A percentile compares a stretch with the other conserved stretches of the same genome.
These are phyloP conservation scores for Virgularia gustaviana DNA, from an alignment of 92 coral and sea anemone genomes.

Conservation along the genomic window DNA sequence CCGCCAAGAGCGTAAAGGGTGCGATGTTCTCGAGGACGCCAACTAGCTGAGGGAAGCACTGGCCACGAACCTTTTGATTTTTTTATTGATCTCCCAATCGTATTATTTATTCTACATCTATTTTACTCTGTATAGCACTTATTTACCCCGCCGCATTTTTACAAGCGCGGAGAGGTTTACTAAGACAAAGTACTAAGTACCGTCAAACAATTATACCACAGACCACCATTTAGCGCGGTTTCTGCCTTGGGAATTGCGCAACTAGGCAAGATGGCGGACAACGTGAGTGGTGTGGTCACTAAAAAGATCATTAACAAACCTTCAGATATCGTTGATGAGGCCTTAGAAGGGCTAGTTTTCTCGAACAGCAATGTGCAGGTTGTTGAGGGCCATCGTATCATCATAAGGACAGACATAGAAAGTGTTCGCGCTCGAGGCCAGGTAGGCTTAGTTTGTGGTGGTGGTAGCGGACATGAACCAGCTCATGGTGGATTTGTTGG, in stretches of 20 bases:
- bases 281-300: constrained; percentile 4
- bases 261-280: constrained; percentile 59
- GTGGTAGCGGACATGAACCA: constrained; percentile 99
- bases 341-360: constrained; percentile 78
- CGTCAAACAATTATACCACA: too few relatives aligned
- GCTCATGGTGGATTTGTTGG: constrained; percentile 93
- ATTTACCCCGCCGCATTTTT: too few relatives aligned
- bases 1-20: too few relatives aligned
- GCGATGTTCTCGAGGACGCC: too few relatives aligned
- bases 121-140: too few relatives aligned
- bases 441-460: constrained; percentile 85
- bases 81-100: too few relatives aligned
- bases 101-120: constrained; percentile 3
- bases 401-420: constrained; percentile 70
- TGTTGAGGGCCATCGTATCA: constrained; percentile 76
- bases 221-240: too few relatives aligned
- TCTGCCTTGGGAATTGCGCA: too few relatives aligned
- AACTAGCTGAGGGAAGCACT: too few relatives aligned
- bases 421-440: constrained; percentile 65
- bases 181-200: neutral
- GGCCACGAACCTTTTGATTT: neutral
- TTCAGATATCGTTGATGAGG: constrained; percentile 74
- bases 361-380: constrained; percentile 73
- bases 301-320: constrained; percentile 83
- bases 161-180: constrained; percentile 2